Evolutionary conservation across 1,140 invertebrate genomes (phyloP).

Genomic region (Bombus confusus): DNA sequence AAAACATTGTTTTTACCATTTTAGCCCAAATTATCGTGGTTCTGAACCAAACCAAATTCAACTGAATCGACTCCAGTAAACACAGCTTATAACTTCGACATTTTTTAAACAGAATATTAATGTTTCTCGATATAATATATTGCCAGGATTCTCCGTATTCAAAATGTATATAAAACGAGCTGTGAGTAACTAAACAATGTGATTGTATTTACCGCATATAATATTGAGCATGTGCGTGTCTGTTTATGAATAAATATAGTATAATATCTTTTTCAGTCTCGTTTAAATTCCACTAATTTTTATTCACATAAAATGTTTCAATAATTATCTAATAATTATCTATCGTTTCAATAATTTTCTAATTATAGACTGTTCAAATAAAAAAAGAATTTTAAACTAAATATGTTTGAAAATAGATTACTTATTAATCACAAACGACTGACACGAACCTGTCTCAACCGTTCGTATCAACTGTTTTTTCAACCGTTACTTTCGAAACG

Average conservation of each 20-base stretch:
- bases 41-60: background rate
- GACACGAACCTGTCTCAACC: too few relatives aligned
- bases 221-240: too few relatives aligned
- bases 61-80: background rate
- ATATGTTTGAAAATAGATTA: background rate
- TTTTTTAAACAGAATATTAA: background rate
- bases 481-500: too few relatives aligned
- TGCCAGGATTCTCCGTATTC: background rate
- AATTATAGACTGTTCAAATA: background rate
- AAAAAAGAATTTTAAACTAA: background rate
- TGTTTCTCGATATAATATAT: background rate
- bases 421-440: background rate
- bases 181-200: background rate
- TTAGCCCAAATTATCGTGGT: background rate
- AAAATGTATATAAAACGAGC: background rate
- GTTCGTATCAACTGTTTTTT: too few relatives aligned
- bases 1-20: constrained; percentile 15
- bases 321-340: too few relatives aligned
- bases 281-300: background rate
- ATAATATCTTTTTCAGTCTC: background rate
- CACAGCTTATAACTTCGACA: background rate
- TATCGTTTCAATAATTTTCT: too few relatives aligned
- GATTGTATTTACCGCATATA: background rate
- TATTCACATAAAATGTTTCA: background rate
- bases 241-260: background rate